A percentile compares a stretch with the other conserved stretches of the same genome.
phyloP scores from a whole-genome alignment of 1,140 invertebrate genomes.

The Teleopsis dalmanni region DNA sequence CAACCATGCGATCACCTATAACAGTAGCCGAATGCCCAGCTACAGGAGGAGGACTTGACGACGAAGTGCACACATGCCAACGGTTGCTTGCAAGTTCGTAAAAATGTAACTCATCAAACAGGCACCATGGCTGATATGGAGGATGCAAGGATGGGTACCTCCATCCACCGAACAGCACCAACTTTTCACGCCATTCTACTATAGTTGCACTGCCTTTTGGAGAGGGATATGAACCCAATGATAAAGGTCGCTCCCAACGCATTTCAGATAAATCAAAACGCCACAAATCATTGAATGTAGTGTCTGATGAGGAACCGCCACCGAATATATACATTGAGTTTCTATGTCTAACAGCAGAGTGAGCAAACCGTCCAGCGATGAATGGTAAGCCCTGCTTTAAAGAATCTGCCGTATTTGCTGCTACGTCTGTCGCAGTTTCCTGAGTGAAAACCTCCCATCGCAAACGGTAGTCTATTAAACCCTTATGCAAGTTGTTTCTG shows the following conservation, averaged over 20 bases:
- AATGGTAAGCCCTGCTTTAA: slow-evolving; percentile 42
- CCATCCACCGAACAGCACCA: slow-evolving; percentile 93
- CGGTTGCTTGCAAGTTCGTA: slow-evolving; percentile 77
- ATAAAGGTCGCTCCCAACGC: slow-evolving; percentile 72
- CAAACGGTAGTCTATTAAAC: slow-evolving; percentile 31
- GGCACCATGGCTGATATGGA: slow-evolving; percentile 77
- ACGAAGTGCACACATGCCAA: slow-evolving; percentile 67
- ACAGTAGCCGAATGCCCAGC: slow-evolving; percentile 91
- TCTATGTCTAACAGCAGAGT: slow-evolving; percentile 75
- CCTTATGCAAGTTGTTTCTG: slow-evolving; percentile 35
- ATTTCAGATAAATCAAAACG: slow-evolving; percentile 77
- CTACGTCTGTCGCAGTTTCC: slow-evolving; percentile 18
- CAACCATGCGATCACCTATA: slow-evolving; percentile 77
- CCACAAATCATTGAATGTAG: slow-evolving; percentile 97
- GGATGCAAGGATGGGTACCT: slow-evolving; percentile 87
- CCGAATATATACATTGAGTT: slow-evolving; percentile 93
- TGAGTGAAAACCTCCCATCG: slow-evolving; percentile 36
- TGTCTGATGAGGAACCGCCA: slow-evolving; percentile 87
- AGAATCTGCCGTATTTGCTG: slow-evolving; percentile 7
- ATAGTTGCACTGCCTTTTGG: slow-evolving; percentile 93
- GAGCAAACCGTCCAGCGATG: slow-evolving; percentile 85
- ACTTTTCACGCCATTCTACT: slow-evolving; percentile 72
- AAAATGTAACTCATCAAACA: slow-evolving; percentile 89
- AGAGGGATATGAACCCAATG: slow-evolving; percentile 82
- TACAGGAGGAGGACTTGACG: slow-evolving; percentile 63